Percentiles rank a stretch among this genome's conserved stretches.
Conservation (phyloP, 2,888 invertebrate species). For the Lathronympha strigana region DNA sequence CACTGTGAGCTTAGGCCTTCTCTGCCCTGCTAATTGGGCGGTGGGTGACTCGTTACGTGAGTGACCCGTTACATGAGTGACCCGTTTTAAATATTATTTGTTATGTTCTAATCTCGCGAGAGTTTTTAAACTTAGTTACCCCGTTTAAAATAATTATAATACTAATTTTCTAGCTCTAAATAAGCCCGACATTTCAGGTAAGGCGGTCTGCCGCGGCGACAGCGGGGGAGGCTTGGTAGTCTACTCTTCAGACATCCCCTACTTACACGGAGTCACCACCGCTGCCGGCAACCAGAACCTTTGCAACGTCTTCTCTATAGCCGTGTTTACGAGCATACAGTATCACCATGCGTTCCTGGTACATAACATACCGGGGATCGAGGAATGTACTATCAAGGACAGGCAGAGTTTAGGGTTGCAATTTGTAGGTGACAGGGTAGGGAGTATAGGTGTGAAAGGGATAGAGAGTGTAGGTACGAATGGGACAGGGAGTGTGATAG, state of each 20-base stretch:
- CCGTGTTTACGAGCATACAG: slow-evolving; percentile 19
- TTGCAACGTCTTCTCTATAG: slow-evolving; percentile 29
- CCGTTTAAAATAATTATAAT: no score
- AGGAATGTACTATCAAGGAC: slow-evolving; percentile 9
- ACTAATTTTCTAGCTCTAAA: not conserved
- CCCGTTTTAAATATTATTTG: no score
- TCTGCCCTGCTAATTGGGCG: no score
- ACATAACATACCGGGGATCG: slow-evolving; percentile 17
- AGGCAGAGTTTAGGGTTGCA: not conserved
- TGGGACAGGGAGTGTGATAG: not conserved
- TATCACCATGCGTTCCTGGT: slow-evolving; percentile 19
- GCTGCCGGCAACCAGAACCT: slow-evolving; percentile 20
- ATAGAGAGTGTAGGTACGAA: not conserved
- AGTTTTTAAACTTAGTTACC: no score
- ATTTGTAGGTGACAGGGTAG: not conserved
- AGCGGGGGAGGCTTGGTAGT: slow-evolving; percentile 26
- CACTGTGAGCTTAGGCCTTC: no score
- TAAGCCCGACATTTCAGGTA: no score
- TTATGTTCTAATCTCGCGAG: no score
- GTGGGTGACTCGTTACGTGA: no score
- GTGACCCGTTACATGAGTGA: no score
- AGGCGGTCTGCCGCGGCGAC: slow-evolving; percentile 35
- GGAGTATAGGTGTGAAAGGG: not conserved
- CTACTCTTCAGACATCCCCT: not conserved
- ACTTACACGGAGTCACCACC: slow-evolving; percentile 32